Conservation (phyloP, 1,140 invertebrate genomes). For the Drosophila nannoptera region DNA sequence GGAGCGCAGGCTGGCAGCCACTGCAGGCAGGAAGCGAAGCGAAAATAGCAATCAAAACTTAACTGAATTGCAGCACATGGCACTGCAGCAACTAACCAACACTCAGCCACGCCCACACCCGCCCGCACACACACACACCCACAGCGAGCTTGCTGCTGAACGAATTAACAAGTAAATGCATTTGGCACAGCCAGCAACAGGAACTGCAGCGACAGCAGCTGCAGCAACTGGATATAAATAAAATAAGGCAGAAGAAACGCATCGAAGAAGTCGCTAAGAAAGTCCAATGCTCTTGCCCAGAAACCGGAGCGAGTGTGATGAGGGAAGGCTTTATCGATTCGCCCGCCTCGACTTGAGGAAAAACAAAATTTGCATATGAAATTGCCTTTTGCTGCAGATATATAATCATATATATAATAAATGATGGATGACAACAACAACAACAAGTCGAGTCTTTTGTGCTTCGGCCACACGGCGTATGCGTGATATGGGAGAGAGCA, state of each 20-base stretch:
- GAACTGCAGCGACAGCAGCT: conserved; percentile 9
- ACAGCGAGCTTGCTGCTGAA: conserved; percentile 47
- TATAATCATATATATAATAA: too few species aligned
- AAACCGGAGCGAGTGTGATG: background rate
- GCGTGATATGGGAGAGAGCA: too few species aligned
- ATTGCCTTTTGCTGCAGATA: too few species aligned
- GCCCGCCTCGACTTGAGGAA: too few species aligned
- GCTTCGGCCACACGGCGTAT: too few species aligned
- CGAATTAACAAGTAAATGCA: conserved; percentile 75
- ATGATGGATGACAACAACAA: too few species aligned
- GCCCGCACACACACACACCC: background rate
- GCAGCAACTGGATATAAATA: conserved; percentile 7
- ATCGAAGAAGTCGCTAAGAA: background rate
- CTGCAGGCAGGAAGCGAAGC: conserved; percentile 69
- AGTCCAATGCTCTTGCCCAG: conserved; percentile 8
- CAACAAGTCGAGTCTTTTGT: too few species aligned
- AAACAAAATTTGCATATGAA: too few species aligned
- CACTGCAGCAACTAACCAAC: conserved; percentile 13
- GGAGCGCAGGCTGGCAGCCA: conserved; percentile 7
- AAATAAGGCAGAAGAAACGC: background rate
- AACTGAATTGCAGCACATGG: conserved; percentile 74
- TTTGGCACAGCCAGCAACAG: conserved; percentile 45
- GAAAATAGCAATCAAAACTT: conserved; percentile 78
- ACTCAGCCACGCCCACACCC: background rate
- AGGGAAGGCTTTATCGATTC: background rate